These are phyloP conservation scores for Aspidoscelis tigris DNA, from an alignment of 2,113 vertebrate genomes.

Conservation along the genomic window DNA sequence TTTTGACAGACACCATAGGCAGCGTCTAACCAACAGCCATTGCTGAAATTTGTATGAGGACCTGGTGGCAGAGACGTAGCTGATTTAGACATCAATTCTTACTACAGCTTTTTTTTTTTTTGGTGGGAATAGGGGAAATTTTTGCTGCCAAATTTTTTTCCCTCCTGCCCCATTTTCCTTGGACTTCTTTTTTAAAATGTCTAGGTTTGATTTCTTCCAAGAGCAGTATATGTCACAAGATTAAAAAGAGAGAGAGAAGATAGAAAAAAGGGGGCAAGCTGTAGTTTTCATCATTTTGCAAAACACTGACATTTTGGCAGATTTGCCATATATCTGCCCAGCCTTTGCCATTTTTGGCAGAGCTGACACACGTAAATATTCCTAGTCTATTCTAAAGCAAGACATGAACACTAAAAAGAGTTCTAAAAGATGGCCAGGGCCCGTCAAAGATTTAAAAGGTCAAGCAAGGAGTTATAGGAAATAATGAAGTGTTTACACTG, in stretches of 20 bases:
- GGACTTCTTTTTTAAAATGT: neutral
- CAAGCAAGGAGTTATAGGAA: constrained; percentile 60
- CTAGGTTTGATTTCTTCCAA: neutral
- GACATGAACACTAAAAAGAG: constrained; percentile 58
- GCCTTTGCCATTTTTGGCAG: constrained; percentile 1
- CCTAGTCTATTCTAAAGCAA: constrained; percentile 42
- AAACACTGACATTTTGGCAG: neutral
- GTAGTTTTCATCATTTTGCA: neutral
- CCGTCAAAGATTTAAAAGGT: constrained; percentile 64
- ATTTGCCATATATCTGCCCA: neutral
- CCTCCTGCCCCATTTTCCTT: neutral
- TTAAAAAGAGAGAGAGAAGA: too few species aligned
- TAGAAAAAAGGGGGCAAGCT: neutral
- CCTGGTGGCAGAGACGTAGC: neutral
- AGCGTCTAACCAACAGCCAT: neutral
- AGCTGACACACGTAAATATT: constrained; percentile 51
- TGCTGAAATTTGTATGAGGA: neutral
- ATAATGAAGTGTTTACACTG: constrained; percentile 57
- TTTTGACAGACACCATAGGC: neutral
- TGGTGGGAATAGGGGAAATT: neutral
- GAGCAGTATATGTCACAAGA: too few species aligned
- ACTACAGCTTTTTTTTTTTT: neutral
- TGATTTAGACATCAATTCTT: neutral
- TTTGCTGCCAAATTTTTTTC: neutral
- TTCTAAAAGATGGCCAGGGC: constrained; percentile 51